Evolutionary conservation across 2,113 vertebrate genomes (phyloP).

Genomic region (Collichthys lucidus): DNA sequence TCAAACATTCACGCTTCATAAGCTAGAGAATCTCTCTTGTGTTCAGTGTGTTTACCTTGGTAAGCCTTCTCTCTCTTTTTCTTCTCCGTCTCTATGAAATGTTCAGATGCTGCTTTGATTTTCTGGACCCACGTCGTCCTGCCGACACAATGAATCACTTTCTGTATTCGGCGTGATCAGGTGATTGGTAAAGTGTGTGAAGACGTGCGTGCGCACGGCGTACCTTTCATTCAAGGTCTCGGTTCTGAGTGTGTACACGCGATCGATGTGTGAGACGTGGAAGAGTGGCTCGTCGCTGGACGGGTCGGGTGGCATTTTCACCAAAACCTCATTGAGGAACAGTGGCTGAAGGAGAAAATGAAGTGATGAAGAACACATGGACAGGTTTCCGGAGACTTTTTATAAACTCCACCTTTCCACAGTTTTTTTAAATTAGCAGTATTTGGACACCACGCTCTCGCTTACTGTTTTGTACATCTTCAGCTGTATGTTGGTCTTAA

Average conservation of each 20-base stretch:
- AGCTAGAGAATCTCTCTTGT: too few relatives aligned
- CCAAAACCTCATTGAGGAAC: constrained; percentile 96
- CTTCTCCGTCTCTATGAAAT: constrained; percentile 97
- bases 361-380: background rate
- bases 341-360: constrained; percentile 86
- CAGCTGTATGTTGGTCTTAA: constrained; percentile 91
- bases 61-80: constrained; percentile 96
- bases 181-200: too few relatives aligned
- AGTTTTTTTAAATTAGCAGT: background rate
- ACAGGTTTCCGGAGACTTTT: too few relatives aligned
- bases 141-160: background rate
- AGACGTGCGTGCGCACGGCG: background rate
- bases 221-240: constrained; percentile 94
- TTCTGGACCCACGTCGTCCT: constrained; percentile 98
- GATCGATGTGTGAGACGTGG: constrained; percentile 97
- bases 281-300: constrained; percentile 95
- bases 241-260: constrained; percentile 93
- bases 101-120: constrained; percentile 94
- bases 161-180: rapidly evolving
- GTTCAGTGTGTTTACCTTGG: constrained; percentile 86
- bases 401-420: too few relatives aligned
- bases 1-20: too few relatives aligned
- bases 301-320: constrained; percentile 95
- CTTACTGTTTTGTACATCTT: constrained; percentile 97
- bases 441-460: background rate